Base-by-base conservation (phyloP, 2,888 invertebrate species). In the Drosophila setosimentum region DNA sequence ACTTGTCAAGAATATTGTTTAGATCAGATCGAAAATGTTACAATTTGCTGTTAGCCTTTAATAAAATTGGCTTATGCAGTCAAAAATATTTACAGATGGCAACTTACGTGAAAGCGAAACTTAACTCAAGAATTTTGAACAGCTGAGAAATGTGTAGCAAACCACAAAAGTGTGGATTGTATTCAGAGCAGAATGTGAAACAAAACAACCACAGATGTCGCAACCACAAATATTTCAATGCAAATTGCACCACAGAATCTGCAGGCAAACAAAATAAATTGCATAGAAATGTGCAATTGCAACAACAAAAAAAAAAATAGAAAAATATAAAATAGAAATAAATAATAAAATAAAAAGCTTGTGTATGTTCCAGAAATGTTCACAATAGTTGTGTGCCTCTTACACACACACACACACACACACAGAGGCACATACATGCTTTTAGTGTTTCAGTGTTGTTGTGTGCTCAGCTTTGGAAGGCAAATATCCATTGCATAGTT, bases 401-500 rank as follows among this genome's bases (percentile, higher is more conserved):
- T 35, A 21, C 27, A 57, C 29, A 35, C 51, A 48, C 33, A 54
- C 27, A 45, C 27, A 35, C 50, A 50, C 6, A 50, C 49, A 50
- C 11, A 42, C 35, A 24, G 2, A 2, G 30, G 30, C 32, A 54
- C 18, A 50, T 49, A 24, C 11, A 10, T 35, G 21, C n/a, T 8
- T 29, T 55, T 51, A 40, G 32, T 54, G 45, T 24, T 54, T 24
- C 53, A 42, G 32, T 68, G 32, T n/a, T 68, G 32, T n/a, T 61
- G 57, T 70, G 42, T 55, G 33, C 57, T 66, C 27, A 51, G 64
- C 35, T 40, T 67, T 55, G 42, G 57, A 68, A 68, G 65, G 68
- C 71, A 68, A 68, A 71, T 64, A 78, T 63, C 53, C 68, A 69
- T 69, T 67, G 66, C 72, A 80, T 80, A 80, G 80, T 80, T 77